Evolutionary conservation across 2,797 vertebrate genomes (phyloP).

Genomic region (Notoglanidium macrostoma): DNA sequence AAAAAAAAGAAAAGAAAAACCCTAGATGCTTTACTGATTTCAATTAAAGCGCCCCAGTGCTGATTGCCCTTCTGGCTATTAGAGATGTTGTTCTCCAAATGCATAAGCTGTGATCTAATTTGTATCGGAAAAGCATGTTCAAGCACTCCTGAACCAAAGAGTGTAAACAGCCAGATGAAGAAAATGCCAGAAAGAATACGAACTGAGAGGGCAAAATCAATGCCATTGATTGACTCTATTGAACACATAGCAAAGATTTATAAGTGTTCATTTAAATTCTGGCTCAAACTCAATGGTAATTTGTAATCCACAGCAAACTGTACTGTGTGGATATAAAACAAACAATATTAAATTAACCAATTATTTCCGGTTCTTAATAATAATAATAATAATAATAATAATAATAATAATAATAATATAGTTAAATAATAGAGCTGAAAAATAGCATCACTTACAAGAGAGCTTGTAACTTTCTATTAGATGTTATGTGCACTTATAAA

Average conservation of each 20-base stretch:
- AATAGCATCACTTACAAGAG: neutral
- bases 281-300: neutral
- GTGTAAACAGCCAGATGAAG: conserved; percentile 30
- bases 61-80: conserved; percentile 34
- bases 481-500: neutral
- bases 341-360: neutral
- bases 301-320: conserved; percentile 14
- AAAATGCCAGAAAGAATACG: conserved; percentile 34
- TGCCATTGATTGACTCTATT: conserved; percentile 39
- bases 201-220: conserved; percentile 38
- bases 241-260: conserved; percentile 35
- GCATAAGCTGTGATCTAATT: conserved; percentile 45
- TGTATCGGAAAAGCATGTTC: conserved; percentile 32
- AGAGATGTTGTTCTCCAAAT: conserved; percentile 32
- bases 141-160: conserved; percentile 37
- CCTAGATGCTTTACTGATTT: neutral
- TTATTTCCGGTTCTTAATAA: neutral
- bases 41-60: conserved; percentile 24
- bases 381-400: neutral
- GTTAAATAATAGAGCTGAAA: no score
- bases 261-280: conserved; percentile 9
- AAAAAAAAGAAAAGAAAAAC: neutral
- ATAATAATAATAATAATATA: neutral
- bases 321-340: conserved; percentile 12
- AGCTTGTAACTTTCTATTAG: neutral